A percentile compares a stretch with the other conserved stretches of the same genome.
Conservation (phyloP, 2,888 invertebrate species). For the Chloromyia formosa region DNA sequence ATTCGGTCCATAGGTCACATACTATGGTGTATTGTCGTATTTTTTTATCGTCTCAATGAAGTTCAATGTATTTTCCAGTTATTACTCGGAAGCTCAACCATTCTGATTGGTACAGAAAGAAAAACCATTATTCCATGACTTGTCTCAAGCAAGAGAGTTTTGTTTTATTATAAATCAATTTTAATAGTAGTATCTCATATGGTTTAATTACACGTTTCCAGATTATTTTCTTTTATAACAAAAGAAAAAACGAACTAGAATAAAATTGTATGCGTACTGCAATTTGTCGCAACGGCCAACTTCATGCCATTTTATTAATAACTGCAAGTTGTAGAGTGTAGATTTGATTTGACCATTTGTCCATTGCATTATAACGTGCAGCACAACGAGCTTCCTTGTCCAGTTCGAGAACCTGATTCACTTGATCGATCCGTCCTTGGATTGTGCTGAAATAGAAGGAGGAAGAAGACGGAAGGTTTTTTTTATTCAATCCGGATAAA, state of each 20-base stretch:
- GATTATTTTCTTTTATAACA: too few species aligned
- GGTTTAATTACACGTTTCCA: too few species aligned
- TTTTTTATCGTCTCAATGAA: too few species aligned
- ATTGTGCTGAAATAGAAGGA: conserved; percentile 71
- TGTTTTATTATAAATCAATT: too few species aligned
- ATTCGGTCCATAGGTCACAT: too few species aligned
- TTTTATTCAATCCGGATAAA: background rate
- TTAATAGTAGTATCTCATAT: too few species aligned
- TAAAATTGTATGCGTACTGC: background rate
- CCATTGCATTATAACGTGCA: conserved; percentile 89
- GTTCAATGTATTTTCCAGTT: too few species aligned
- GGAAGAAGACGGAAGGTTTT: background rate
- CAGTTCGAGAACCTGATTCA: conserved; percentile 91
- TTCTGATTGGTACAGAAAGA: too few species aligned
- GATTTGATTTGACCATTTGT: conserved; percentile 95
- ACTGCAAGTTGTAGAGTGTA: conserved; percentile 87
- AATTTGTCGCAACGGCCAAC: background rate
- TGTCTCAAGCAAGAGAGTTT: too few species aligned
- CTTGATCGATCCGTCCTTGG: conserved; percentile 90
- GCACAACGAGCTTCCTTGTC: conserved; percentile 82
- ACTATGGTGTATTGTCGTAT: too few species aligned
- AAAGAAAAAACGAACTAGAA: background rate
- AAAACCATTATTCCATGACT: too few species aligned
- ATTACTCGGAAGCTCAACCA: too few species aligned
- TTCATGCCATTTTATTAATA: conserved; percentile 90